Conservation (phyloP, 2,888 invertebrate genomes). For the Lymantria monacha region DNA sequence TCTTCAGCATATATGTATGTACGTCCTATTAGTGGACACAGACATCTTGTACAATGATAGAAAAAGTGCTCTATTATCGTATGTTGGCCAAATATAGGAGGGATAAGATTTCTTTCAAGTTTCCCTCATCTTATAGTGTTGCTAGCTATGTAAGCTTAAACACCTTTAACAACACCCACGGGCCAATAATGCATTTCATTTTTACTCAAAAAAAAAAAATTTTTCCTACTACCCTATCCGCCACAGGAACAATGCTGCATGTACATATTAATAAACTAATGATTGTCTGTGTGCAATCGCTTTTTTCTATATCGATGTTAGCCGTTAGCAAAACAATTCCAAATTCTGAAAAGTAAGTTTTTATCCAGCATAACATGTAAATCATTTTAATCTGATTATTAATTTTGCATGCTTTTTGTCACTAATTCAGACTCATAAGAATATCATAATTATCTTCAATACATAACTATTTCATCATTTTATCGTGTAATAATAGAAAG, state of each 20-base stretch:
- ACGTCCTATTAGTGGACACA: too few species aligned
- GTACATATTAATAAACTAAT: not conserved
- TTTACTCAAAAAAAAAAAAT: too few species aligned
- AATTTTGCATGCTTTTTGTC: slow-evolving; percentile 20
- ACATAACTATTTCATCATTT: not conserved
- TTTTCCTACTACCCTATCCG: too few species aligned
- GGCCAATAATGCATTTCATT: too few species aligned
- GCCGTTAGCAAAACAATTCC: slow-evolving; percentile 11
- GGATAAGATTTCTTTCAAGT: too few species aligned
- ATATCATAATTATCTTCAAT: not conserved
- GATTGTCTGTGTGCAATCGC: slow-evolving; percentile 10
- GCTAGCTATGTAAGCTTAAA: too few species aligned
- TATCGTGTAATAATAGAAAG: not conserved
- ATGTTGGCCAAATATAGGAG: too few species aligned
- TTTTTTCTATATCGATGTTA: slow-evolving; percentile 14
- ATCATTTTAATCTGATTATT: slow-evolving; percentile 16
- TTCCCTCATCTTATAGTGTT: too few species aligned
- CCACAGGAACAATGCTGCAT: not conserved
- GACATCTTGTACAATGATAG: too few species aligned
- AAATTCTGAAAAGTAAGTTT: slow-evolving; percentile 24
- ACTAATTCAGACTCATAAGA: not conserved
- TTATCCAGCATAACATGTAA: slow-evolving; percentile 2
- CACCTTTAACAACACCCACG: too few species aligned
- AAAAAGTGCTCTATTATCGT: too few species aligned
- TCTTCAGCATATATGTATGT: too few species aligned